phyloP scores from a whole-genome alignment of 2,797 vertebrate genomes.

The Paedocypris micromegethes region DNA sequence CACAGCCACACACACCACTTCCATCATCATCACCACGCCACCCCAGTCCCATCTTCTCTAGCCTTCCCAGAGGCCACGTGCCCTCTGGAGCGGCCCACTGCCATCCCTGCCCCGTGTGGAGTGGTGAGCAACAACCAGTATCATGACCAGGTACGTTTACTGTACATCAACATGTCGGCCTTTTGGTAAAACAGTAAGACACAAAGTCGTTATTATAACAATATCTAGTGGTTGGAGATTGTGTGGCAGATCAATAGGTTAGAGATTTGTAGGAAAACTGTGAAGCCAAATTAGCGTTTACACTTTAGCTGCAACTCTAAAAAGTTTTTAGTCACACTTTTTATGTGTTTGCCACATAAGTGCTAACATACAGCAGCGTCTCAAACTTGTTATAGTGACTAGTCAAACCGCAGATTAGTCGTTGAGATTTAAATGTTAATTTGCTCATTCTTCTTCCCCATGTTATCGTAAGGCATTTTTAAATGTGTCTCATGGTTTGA shows the following conservation, averaged over 20 bases:
- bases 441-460: too few species aligned
- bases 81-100: constrained; percentile 84
- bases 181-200: neutral
- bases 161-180: neutral
- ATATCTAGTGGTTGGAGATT: neutral
- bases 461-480: too few species aligned
- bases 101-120: constrained; percentile 80
- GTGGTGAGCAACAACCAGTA: constrained; percentile 75
- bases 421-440: too few species aligned
- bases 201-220: neutral
- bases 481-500: too few species aligned
- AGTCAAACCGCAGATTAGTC: neutral
- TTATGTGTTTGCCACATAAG: neutral
- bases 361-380: neutral
- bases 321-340: too few species aligned
- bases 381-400: neutral
- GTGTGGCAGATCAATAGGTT: too few species aligned
- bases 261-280: too few species aligned
- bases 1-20: constrained; percentile 61
- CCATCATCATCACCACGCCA: constrained; percentile 81
- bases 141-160: constrained; percentile 87
- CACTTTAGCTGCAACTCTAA: too few species aligned
- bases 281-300: too few species aligned
- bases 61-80: constrained; percentile 84
- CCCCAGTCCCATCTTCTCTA: constrained; percentile 77